Evolutionary conservation across 2,888 invertebrate species (phyloP).

Genomic region (Euzophera pinguis): DNA sequence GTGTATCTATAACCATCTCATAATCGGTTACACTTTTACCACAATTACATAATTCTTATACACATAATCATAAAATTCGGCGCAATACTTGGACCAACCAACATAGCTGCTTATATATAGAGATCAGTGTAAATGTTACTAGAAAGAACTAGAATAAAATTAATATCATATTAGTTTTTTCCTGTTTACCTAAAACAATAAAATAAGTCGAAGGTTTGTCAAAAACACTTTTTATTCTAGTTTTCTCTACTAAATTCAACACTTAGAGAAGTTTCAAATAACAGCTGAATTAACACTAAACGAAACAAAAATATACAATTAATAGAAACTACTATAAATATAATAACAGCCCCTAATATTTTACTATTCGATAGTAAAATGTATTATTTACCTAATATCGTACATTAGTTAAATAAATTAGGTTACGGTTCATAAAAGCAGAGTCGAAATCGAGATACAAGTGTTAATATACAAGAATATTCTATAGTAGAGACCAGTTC

Average conservation of each 20-base stretch:
- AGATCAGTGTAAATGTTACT: conserved; percentile 26
- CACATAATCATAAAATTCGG: conserved; percentile 22
- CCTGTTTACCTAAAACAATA: no score
- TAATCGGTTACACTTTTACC: conserved; percentile 22
- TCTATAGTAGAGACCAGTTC: conserved; percentile 21
- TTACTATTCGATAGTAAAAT: conserved; percentile 77
- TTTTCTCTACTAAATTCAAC: not conserved
- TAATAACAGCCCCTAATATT: conserved; percentile 74
- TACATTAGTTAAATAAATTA: conserved; percentile 53
- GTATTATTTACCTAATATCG: conserved; percentile 53
- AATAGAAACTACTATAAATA: conserved; percentile 65
- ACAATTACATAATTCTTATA: conserved; percentile 5
- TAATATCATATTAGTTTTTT: not conserved
- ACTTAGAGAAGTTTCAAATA: conserved; percentile 15
- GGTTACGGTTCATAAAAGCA: conserved; percentile 62
- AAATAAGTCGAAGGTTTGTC: no score
- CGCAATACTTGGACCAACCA: conserved; percentile 23
- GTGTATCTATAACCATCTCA: conserved; percentile 15
- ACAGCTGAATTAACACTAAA: conserved; percentile 39
- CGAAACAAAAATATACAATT: conserved; percentile 72
- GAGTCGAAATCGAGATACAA: conserved; percentile 58
- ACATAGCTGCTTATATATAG: conserved; percentile 10
- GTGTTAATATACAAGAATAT: conserved; percentile 25
- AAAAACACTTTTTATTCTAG: conserved; percentile 16
- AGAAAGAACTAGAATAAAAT: not conserved